These are phyloP conservation scores for Hemiprocne comata DNA, from an alignment of 2,113 vertebrate genomes.

Conservation along the genomic window DNA sequence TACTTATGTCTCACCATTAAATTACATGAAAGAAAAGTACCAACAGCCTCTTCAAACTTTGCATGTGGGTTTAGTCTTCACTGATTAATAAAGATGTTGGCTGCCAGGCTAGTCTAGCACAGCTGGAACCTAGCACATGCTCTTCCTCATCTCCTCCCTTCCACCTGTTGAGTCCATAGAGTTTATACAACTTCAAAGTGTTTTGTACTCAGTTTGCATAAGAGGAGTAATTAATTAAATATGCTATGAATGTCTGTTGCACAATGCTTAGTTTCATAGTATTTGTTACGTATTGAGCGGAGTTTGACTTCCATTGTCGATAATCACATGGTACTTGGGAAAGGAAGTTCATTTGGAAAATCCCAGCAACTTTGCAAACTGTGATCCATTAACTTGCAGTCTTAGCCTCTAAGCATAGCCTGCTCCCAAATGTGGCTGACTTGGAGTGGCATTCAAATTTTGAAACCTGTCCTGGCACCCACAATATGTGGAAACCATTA, in stretches of 20 bases:
- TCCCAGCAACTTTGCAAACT: not conserved
- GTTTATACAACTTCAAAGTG: not conserved
- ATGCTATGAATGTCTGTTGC: not conserved
- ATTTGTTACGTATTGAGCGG: not conserved
- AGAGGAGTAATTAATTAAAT: slow-evolving; percentile 1
- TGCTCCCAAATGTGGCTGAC: not conserved
- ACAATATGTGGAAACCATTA: not conserved
- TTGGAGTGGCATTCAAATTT: not conserved
- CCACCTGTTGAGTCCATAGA: not conserved
- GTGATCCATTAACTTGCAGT: not conserved
- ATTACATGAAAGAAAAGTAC: not conserved
- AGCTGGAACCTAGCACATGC: not conserved
- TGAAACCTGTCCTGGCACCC: not conserved
- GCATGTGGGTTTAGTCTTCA: not conserved
- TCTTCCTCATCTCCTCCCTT: not conserved
- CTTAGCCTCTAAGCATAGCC: not conserved
- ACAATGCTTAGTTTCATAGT: not conserved
- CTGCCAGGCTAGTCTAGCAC: not conserved
- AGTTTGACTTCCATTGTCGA: not conserved
- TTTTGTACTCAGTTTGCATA: not conserved
- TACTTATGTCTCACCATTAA: not conserved
- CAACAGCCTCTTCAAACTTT: not conserved
- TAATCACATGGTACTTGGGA: not conserved
- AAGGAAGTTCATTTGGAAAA: slow-evolving; percentile 14
- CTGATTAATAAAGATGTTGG: not conserved